Evolutionary conservation across 2,888 invertebrate species (phyloP), one percentile per base, ranked within the genome.

Genomic region (Dioctria linearis): DNA sequence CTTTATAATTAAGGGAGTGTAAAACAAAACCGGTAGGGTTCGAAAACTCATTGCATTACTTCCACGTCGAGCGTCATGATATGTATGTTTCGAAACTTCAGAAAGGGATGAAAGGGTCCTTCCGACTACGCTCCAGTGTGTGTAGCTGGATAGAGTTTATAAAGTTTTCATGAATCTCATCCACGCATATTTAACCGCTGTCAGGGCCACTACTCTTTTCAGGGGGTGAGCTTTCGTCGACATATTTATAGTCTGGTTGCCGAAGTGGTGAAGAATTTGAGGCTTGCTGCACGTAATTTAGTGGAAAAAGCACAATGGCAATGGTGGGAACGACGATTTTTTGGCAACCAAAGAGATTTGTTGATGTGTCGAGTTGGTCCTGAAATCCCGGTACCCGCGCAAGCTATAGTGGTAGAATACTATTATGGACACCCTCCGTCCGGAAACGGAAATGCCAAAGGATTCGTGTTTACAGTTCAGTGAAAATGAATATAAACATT

Each of bases 1-100:
- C 39, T 69, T 69, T 69, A 69, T 69, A 69, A 69, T 69, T 69
- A 69, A 69, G 37, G 69, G 69, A 67, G 39, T 69, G 69, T 51
- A 51, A 51, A 69, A 69, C 39, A 51, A 39, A 4, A 39, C 39
- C 51, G 51, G 69, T 25, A 69, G 69, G 69, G 69, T 43, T 69
- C 69, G 51, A 69, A 69, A 69, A 69, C 49, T 37, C 69, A 69
- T 51, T 69, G 49, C 37, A 69, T 69, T 69, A 69, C 54, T 69
- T 69, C 49, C 69, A 69, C 51, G 39, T 69, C 49, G 51, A 11
- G 69, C 37, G 69, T 54, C 25, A 25, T 25, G 25, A 25, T 25
- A 25, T 25, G 51, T 69, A n/a, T 37, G 69, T 8, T 51, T 3
- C 51, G 49, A 49, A 67, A 25, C 43, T 13, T 13, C 25, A 2